phyloP scores from a whole-genome alignment of 2,113 vertebrate genomes.

The Steatornis caripensis region DNA sequence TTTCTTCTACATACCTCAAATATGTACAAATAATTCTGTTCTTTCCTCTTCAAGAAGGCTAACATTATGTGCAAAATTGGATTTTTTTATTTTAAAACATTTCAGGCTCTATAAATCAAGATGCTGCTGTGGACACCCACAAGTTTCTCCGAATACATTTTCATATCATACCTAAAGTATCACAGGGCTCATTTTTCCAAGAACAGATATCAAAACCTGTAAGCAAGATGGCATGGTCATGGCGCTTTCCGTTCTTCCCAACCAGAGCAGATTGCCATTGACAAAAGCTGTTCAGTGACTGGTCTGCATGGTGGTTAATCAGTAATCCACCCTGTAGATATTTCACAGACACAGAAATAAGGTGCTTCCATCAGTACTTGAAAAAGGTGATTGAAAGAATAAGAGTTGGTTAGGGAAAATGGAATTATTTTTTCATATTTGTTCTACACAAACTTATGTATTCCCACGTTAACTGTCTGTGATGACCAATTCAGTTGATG shows the following conservation, averaged over 20 bases:
- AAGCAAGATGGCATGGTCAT: constrained; percentile 93
- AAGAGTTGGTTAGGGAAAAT: neutral
- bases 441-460: neutral
- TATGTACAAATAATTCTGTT: neutral
- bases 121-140: neutral
- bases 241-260: constrained; percentile 91
- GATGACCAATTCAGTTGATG: neutral
- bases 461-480: neutral
- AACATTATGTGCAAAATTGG: neutral
- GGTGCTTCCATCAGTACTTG: neutral
- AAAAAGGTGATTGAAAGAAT: neutral
- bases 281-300: constrained; percentile 96
- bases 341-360: constrained; percentile 5
- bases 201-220: constrained; percentile 98
- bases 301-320: constrained; percentile 95
- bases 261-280: constrained; percentile 94
- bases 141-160: neutral
- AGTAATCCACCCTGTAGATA: constrained; percentile 81
- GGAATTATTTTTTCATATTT: neutral
- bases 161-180: constrained; percentile 86
- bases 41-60: neutral
- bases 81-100: neutral
- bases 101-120: neutral
- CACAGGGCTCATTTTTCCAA: constrained; percentile 98
- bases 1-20: neutral